Percentiles rank a stretch among this genome's conserved stretches.
phyloP scores from a whole-genome alignment of 2,797 vertebrate species.

The Chiloscyllium punctatum region DNA sequence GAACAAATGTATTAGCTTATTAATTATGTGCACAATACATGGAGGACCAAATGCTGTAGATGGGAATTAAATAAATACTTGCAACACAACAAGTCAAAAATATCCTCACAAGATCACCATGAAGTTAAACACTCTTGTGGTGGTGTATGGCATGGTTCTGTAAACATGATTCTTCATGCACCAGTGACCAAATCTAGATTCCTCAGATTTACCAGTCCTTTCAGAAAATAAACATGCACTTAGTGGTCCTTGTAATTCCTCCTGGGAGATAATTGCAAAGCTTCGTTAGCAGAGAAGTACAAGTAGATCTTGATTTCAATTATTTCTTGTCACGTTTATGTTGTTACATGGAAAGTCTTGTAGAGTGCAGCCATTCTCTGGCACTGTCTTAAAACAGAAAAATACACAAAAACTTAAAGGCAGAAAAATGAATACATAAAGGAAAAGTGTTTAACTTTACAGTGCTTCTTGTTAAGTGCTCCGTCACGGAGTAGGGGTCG shows the following conservation, averaged over 20 bases:
- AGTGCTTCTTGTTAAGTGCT: too few species aligned
- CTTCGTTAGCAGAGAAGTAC: background rate
- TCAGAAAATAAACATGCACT: background rate
- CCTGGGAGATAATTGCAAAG: background rate
- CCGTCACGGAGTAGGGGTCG: too few species aligned
- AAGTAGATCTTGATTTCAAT: background rate
- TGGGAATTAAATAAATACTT: background rate
- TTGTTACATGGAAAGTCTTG: too few species aligned
- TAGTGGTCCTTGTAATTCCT: background rate
- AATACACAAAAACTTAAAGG: too few species aligned
- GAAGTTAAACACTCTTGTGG: background rate
- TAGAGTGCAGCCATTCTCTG: too few species aligned
- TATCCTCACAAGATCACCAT: background rate
- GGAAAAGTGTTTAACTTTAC: too few species aligned
- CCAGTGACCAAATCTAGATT: background rate
- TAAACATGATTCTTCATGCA: background rate
- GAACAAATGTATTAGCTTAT: constrained; percentile 28
- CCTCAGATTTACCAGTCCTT: too few species aligned
- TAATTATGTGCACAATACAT: background rate
- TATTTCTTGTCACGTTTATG: too few species aligned
- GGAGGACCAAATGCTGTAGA: background rate
- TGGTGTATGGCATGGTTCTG: background rate
- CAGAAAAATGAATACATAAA: too few species aligned
- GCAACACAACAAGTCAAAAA: background rate
- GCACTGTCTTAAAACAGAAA: too few species aligned